Evolutionary conservation across 2,888 invertebrate genomes (phyloP).

Genomic region (Archips xylosteana): DNA sequence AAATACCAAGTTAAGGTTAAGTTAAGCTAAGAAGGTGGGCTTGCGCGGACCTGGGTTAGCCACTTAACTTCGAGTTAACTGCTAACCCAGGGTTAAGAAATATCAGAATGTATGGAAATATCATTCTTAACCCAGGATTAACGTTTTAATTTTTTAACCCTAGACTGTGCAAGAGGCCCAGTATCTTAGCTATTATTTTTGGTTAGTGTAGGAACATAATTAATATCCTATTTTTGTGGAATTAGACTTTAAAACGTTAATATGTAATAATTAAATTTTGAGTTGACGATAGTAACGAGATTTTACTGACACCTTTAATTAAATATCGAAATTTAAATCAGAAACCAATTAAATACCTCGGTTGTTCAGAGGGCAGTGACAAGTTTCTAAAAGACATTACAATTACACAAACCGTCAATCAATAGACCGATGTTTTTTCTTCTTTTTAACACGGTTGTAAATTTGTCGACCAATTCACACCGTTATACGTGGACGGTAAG

Average conservation of each 20-base stretch:
- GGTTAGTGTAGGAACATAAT: too few relatives aligned
- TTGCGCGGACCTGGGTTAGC: too few relatives aligned
- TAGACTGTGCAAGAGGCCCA: too few relatives aligned
- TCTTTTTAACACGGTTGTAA: conserved; percentile 50
- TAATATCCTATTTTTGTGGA: too few relatives aligned
- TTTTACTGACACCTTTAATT: neutral
- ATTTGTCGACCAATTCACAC: conserved; percentile 48
- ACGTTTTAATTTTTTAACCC: too few relatives aligned
- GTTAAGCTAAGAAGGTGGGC: too few relatives aligned
- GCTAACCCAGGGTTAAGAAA: too few relatives aligned
- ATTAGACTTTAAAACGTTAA: neutral
- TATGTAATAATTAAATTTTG: neutral
- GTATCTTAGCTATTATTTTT: too few relatives aligned
- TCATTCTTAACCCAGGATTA: too few relatives aligned
- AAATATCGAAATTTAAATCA: neutral
- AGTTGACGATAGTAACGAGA: neutral
- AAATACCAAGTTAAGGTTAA: too few relatives aligned
- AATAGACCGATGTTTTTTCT: conserved; percentile 30
- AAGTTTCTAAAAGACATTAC: conserved; percentile 29
- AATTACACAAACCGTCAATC: conserved; percentile 35
- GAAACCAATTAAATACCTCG: neutral
- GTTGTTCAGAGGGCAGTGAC: conserved; percentile 15
- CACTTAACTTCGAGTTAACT: too few relatives aligned
- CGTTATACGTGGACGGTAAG: conserved; percentile 50
- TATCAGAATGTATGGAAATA: too few relatives aligned